Evolutionary conservation across 2,113 vertebrate genomes (phyloP).

Genomic region (Dascyllus trimaculatus): DNA sequence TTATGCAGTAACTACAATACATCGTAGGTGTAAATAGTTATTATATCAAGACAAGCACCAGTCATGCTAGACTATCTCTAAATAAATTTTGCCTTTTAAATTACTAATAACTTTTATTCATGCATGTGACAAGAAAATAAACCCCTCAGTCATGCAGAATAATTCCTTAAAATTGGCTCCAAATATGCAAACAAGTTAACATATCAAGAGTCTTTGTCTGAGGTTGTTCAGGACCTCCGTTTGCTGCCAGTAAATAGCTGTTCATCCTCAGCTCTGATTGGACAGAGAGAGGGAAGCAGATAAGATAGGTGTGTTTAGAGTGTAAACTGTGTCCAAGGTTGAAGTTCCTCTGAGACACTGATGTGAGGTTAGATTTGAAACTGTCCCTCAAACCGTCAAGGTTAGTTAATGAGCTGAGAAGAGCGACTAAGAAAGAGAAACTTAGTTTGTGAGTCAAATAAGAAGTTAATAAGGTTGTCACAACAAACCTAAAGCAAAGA

Average conservation of each 20-base stretch:
- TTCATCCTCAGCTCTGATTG: constrained; percentile 49
- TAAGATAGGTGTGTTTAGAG: constrained; percentile 63
- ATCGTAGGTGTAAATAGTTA: no score
- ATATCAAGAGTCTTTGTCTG: neutral
- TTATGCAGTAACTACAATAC: no score
- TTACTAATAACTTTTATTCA: neutral
- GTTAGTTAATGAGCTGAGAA: constrained; percentile 17
- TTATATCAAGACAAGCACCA: no score
- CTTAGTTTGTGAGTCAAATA: no score
- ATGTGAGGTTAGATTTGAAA: constrained; percentile 41
- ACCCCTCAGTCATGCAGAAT: neutral
- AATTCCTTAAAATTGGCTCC: neutral
- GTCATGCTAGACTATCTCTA: no score
- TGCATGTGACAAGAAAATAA: neutral
- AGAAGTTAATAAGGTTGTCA: neutral
- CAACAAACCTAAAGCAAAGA: no score
- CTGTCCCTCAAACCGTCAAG: constrained; percentile 20
- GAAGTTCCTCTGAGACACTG: constrained; percentile 44
- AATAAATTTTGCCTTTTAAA: no score
- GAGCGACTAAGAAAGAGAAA: no score
- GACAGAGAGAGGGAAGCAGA: constrained; percentile 44
- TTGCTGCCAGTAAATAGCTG: neutral
- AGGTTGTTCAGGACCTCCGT: constrained; percentile 16
- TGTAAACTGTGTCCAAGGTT: constrained; percentile 63
- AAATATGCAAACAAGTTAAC: neutral